Percentiles rank a stretch among this genome's conserved stretches.
phyloP scores from a whole-genome alignment of 2,888 invertebrate species.

The Diachrysia chrysitis region DNA sequence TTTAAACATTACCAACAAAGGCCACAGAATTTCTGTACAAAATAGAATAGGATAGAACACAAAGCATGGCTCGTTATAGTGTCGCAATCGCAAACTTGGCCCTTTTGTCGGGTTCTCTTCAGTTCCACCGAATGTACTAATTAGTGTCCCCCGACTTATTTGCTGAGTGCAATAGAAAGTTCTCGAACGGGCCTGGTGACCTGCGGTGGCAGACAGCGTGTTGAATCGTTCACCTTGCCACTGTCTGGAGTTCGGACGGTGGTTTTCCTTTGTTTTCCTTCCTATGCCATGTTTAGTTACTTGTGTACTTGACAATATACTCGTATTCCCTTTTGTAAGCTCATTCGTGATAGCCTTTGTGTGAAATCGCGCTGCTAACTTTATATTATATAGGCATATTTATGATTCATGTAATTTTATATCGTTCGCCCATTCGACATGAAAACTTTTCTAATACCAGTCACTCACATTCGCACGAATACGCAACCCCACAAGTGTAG shows the following conservation, averaged over 20 bases:
- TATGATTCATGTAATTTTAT: too few relatives aligned
- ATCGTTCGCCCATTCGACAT: neutral
- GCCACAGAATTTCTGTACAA: slow-evolving; percentile 32
- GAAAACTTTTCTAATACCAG: neutral
- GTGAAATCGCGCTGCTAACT: slow-evolving; percentile 15
- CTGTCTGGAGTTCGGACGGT: slow-evolving; percentile 58
- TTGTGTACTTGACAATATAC: slow-evolving; percentile 32
- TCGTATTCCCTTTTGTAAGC: slow-evolving; percentile 43
- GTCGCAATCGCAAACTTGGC: slow-evolving; percentile 78
- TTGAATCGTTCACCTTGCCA: slow-evolving; percentile 70
- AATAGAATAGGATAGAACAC: slow-evolving; percentile 52
- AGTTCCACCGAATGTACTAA: slow-evolving; percentile 80
- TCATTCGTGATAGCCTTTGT: slow-evolving; percentile 29
- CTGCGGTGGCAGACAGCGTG: slow-evolving; percentile 62
- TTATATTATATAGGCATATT: neutral
- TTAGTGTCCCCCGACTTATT: slow-evolving; percentile 79
- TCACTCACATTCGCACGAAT: too few relatives aligned
- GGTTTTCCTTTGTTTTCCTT: slow-evolving; percentile 63
- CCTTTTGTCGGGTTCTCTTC: slow-evolving; percentile 73
- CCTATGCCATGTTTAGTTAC: slow-evolving; percentile 37
- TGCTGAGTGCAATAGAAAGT: slow-evolving; percentile 81
- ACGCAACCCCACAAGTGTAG: too few relatives aligned
- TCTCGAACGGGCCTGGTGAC: slow-evolving; percentile 70
- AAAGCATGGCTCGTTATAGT: slow-evolving; percentile 74
- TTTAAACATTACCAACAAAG: slow-evolving; percentile 49